Percentiles rank a stretch among this genome's conserved stretches.
These are phyloP conservation scores for Pinctada fucata DNA, from an alignment of 2,888 invertebrate species.

Conservation along the genomic window DNA sequence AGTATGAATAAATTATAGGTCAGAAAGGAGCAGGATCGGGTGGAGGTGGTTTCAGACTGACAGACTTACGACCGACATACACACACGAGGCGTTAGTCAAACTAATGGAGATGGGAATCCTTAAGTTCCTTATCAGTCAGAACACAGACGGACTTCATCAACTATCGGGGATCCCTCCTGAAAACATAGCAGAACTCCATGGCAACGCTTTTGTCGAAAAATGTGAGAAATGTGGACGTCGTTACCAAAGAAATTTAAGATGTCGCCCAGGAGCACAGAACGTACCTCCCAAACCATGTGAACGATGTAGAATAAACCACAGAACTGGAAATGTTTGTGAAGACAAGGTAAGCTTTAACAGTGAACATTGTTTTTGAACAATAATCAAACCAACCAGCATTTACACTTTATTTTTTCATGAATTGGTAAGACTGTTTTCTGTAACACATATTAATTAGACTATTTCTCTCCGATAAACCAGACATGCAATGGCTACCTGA, in stretches of 20 bases:
- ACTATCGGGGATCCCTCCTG: conserved; percentile 61
- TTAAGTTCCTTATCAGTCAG: conserved; percentile 69
- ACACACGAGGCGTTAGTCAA: conserved; percentile 67
- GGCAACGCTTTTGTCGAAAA: conserved; percentile 67
- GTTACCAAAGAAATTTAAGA: conserved; percentile 45
- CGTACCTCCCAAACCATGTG: conserved; percentile 58
- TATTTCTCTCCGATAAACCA: conserved; percentile 20
- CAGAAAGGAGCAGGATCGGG: not conserved
- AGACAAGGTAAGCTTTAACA: conserved; percentile 48
- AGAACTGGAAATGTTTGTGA: conserved; percentile 65
- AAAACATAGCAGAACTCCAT: conserved; percentile 67
- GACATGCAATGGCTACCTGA: conserved; percentile 67
- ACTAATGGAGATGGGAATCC: conserved; percentile 59
- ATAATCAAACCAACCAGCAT: no score
- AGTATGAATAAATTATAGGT: not conserved
- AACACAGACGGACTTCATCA: conserved; percentile 70
- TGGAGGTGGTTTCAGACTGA: not conserved
- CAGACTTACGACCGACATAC: conserved; percentile 60
- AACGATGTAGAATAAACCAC: conserved; percentile 63
- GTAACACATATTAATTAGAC: no score
- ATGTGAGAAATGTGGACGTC: conserved; percentile 63
- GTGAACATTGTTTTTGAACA: not conserved
- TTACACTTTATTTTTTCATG: no score
- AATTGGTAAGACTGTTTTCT: no score
- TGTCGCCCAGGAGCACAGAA: conserved; percentile 10